Evolutionary conservation across 2,888 invertebrate genomes (phyloP).

Genomic region (Malacosoma neustria): DNA sequence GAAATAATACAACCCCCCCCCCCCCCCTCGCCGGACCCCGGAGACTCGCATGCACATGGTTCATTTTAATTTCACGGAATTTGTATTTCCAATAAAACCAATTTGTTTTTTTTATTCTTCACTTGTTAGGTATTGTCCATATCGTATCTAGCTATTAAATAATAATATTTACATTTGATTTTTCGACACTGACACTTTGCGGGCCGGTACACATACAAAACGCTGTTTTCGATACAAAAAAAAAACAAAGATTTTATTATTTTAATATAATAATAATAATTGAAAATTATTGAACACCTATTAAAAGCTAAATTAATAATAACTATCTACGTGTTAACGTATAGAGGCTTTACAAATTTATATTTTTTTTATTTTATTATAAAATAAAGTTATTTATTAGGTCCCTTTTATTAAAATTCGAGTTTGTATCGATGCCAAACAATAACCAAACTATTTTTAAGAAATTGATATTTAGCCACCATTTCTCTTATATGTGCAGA

Average conservation of each 20-base stretch:
- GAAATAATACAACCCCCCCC: background rate
- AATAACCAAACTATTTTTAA: too few relatives aligned
- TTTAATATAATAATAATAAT: slow-evolving; percentile 11
- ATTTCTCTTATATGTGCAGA: too few relatives aligned
- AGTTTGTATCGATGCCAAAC: too few relatives aligned
- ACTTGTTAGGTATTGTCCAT: slow-evolving; percentile 75
- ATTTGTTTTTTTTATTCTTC: slow-evolving; percentile 35
- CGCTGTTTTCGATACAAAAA: slow-evolving; percentile 41
- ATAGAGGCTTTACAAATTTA: slow-evolving; percentile 36
- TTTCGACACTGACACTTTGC: slow-evolving; percentile 22
- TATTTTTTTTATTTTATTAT: slow-evolving; percentile 23
- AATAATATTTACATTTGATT: slow-evolving; percentile 55
- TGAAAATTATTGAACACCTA: slow-evolving; percentile 69
- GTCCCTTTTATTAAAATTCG: slow-evolving; percentile 1
- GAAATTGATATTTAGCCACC: too few relatives aligned
- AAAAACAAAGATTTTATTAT: slow-evolving; percentile 25
- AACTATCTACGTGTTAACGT: slow-evolving; percentile 61
- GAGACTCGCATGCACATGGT: slow-evolving; percentile 44
- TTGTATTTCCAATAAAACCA: slow-evolving; percentile 69
- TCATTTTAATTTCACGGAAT: slow-evolving; percentile 59
- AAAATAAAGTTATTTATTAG: slow-evolving; percentile 25
- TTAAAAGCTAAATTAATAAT: slow-evolving; percentile 67
- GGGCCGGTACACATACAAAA: slow-evolving; percentile 34
- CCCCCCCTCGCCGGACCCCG: slow-evolving; percentile 17
- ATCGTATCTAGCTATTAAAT: slow-evolving; percentile 64